A percentile compares a stretch with the other conserved stretches of the same genome.
Evolutionary conservation across 2,797 vertebrate species (phyloP).

Genomic region (Mus minutoides): DNA sequence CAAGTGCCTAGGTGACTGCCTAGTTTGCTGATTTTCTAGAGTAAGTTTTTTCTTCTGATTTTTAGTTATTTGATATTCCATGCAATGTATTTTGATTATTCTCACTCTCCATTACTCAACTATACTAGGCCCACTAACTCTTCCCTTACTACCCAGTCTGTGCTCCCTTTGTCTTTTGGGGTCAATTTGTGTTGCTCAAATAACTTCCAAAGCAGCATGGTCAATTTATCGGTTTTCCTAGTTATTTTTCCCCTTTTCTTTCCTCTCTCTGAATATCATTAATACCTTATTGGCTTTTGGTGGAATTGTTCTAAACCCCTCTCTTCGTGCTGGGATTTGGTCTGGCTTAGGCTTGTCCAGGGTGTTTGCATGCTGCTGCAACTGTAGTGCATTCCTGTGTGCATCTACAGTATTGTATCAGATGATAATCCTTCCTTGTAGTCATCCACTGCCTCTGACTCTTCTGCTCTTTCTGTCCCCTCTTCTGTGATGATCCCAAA

Average conservation of each 20-base stretch:
- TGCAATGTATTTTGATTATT: neutral
- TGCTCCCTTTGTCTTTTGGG: neutral
- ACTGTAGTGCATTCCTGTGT: neutral
- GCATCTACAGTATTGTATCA: neutral
- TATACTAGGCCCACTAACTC: too few species aligned
- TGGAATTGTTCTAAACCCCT: neutral
- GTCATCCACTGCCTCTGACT: neutral
- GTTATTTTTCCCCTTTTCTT: too few species aligned
- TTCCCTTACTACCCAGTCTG: neutral
- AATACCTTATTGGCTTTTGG: neutral
- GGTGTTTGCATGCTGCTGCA: neutral
- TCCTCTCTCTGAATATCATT: neutral
- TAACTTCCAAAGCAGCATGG: neutral
- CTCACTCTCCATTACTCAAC: neutral
- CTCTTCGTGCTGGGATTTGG: neutral
- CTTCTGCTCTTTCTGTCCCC: neutral
- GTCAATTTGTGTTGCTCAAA: neutral
- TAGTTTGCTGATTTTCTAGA: conserved; percentile 28
- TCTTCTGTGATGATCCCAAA: neutral
- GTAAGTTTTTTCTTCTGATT: neutral
- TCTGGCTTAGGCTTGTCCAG: neutral
- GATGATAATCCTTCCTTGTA: neutral
- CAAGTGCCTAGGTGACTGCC: neutral
- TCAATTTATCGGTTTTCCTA: neutral
- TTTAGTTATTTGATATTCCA: neutral